Conservation (phyloP, 1,140 invertebrate species). For the Teleopsis dalmanni region DNA sequence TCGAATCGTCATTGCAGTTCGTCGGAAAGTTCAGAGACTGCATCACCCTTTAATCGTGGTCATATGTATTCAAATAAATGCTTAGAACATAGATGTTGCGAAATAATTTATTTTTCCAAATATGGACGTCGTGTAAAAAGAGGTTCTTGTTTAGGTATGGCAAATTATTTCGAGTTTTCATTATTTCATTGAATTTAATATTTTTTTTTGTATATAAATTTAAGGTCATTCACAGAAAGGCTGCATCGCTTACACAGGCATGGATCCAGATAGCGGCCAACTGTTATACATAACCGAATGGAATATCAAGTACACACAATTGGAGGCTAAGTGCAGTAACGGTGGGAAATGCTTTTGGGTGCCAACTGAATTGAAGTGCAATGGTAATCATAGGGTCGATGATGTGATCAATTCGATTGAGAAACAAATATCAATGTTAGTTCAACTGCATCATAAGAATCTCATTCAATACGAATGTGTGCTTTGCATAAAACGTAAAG, state of each 20-base stretch:
- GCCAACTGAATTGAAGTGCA: slow-evolving; percentile 25
- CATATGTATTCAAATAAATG: slow-evolving; percentile 34
- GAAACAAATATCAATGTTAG: slow-evolving; percentile 61
- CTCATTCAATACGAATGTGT: slow-evolving; percentile 66
- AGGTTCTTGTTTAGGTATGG: slow-evolving; percentile 35
- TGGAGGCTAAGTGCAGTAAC: slow-evolving; percentile 30
- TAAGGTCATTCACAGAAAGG: slow-evolving; percentile 56
- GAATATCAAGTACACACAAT: slow-evolving; percentile 50
- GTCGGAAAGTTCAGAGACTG: slow-evolving; percentile 38
- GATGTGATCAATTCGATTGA: slow-evolving; percentile 54
- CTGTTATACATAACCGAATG: slow-evolving; percentile 63
- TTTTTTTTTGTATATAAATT: background rate
- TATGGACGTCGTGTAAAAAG: slow-evolving; percentile 34
- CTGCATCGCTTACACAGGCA: slow-evolving; percentile 59
- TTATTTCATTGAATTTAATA: too few relatives aligned
- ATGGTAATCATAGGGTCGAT: slow-evolving; percentile 34
- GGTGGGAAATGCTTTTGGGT: slow-evolving; percentile 34
- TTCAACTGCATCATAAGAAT: slow-evolving; percentile 62
- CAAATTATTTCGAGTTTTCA: too few relatives aligned
- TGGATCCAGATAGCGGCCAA: slow-evolving; percentile 60
- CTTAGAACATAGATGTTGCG: slow-evolving; percentile 32
- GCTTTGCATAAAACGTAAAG: slow-evolving; percentile 53
- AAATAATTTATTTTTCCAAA: slow-evolving; percentile 37
- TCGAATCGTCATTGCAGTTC: slow-evolving; percentile 35
- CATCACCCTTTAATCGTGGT: slow-evolving; percentile 32